Evolutionary conservation across 2,113 vertebrate genomes (phyloP), one percentile per base, ranked within the genome.

Genomic region (Gopherus evgoodei): DNA sequence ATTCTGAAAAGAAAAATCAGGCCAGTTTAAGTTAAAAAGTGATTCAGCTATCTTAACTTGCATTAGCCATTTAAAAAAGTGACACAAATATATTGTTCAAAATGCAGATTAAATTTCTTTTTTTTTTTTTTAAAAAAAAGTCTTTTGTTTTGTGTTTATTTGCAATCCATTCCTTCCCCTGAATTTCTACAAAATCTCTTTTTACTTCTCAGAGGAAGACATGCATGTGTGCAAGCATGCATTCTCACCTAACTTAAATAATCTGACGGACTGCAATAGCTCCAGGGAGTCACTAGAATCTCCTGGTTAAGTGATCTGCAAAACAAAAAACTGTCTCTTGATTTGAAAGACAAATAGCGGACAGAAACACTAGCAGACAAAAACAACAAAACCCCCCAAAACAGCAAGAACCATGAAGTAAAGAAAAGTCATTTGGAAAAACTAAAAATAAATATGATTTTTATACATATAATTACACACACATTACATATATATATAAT

Each of bases 1-100:
- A 35, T 79, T 95, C 75, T 84, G 8, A 79, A 75, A 94, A 91
- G 78, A 16, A 84, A 29, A 81, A n/a, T 27, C 22, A 95, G 82
- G 0, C 5, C 8, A 2, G 6, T 50, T 88, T 78, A 87, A 84
- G 25, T 59, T 27, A 29, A 59, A 94, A 90, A 80, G 49, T 35
- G 83, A 35, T 81, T 94, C n/a, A 29, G 31, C 29, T 11, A 50
- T 13, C 5, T 80, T 75, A 91, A 91, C 13, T 50, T 22, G 0
- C 47, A 42, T 12, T 11, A 49, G 86, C 49, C 19, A 6, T 6
- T 14, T 88, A 83, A 72, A 81, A 14, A 91, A 59, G 9, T 35
- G 5, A 65, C 1, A 44, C 1, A 4, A 2, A 49, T 0, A 4
- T 35, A 62, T 19, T 84, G 49, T 35, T 78, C 78, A 84, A 91